Percentiles rank a stretch among this genome's conserved stretches.
Conservation (phyloP, 1,140 invertebrate species). For the Ceratitis capitata region DNA sequence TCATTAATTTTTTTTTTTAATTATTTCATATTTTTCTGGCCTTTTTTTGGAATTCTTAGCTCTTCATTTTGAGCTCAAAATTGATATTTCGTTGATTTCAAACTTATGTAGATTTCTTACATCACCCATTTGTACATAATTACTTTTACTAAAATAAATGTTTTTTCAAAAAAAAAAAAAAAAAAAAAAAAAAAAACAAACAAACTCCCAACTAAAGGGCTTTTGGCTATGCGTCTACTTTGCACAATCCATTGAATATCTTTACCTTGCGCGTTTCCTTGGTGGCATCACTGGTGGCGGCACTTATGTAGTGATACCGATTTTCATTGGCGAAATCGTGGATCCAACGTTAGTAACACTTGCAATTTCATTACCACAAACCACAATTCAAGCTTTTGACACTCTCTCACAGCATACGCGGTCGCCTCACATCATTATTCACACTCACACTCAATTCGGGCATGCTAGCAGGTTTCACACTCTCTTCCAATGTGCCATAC, state of each 20-base stretch:
- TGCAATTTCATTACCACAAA: background rate
- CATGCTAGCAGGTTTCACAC: conserved; percentile 53
- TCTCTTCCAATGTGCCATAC: conserved; percentile 55
- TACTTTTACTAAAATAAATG: background rate
- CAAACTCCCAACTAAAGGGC: conserved; percentile 45
- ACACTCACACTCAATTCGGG: conserved; percentile 52
- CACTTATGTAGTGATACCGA: conserved; percentile 54
- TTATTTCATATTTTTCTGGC: too few relatives aligned
- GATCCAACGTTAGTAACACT: conserved; percentile 54
- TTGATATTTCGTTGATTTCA: too few relatives aligned
- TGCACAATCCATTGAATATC: conserved; percentile 53
- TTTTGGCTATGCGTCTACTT: conserved; percentile 59
- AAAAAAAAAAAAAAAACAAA: too few relatives aligned
- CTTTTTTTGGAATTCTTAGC: too few relatives aligned
- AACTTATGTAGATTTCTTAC: too few relatives aligned
- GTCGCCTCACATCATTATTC: conserved; percentile 56
- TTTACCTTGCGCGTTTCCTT: conserved; percentile 63
- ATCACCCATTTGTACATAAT: background rate
- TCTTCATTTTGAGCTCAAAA: too few relatives aligned
- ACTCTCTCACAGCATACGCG: conserved; percentile 52
- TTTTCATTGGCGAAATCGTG: conserved; percentile 61
- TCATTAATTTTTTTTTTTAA: too few relatives aligned
- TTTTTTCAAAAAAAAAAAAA: too few relatives aligned
- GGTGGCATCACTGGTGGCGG: conserved; percentile 63
- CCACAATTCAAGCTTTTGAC: background rate